Evolutionary conservation across 2,888 invertebrate genomes (phyloP).

Genomic region (Octonoba sinensis): DNA sequence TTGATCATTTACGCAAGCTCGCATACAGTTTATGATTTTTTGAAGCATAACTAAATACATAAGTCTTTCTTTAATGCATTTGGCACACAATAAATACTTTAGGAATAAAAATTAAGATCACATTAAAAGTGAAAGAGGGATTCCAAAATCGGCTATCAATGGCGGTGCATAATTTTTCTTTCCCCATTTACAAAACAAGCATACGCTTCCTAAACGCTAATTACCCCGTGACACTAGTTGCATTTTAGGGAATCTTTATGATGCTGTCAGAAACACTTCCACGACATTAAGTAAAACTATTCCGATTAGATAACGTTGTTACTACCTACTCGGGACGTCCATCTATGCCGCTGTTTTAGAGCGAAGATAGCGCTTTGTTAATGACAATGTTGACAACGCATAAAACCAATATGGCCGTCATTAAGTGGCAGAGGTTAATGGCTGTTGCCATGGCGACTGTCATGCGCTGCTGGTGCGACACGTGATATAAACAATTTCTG

Average conservation of each 20-base stretch:
- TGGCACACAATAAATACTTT: too few relatives aligned
- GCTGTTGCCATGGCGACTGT: slow-evolving; percentile 48
- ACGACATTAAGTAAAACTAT: slow-evolving; percentile 57
- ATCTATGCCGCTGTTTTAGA: slow-evolving; percentile 30
- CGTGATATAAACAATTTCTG: slow-evolving; percentile 22
- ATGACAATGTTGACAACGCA: slow-evolving; percentile 63
- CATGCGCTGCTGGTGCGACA: slow-evolving; percentile 20
- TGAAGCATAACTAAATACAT: too few relatives aligned
- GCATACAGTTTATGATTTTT: too few relatives aligned
- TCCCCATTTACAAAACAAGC: not conserved
- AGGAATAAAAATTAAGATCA: too few relatives aligned
- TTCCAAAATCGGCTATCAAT: too few relatives aligned
- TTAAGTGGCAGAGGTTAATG: slow-evolving; percentile 61
- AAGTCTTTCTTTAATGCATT: too few relatives aligned
- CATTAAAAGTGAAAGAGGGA: too few relatives aligned
- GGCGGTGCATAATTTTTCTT: too few relatives aligned
- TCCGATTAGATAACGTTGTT: slow-evolving; percentile 40
- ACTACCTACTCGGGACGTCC: slow-evolving; percentile 13
- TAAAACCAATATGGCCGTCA: slow-evolving; percentile 62
- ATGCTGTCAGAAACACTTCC: slow-evolving; percentile 34
- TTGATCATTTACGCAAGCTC: too few relatives aligned
- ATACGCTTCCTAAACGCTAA: slow-evolving; percentile 21
- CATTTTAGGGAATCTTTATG: slow-evolving; percentile 29
- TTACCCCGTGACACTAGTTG: slow-evolving; percentile 44
- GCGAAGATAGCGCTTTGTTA: slow-evolving; percentile 59